Percentiles rank a stretch among this genome's conserved stretches.
Evolutionary conservation across 1,140 invertebrate species (phyloP).

Genomic region (Cydia amplana): DNA sequence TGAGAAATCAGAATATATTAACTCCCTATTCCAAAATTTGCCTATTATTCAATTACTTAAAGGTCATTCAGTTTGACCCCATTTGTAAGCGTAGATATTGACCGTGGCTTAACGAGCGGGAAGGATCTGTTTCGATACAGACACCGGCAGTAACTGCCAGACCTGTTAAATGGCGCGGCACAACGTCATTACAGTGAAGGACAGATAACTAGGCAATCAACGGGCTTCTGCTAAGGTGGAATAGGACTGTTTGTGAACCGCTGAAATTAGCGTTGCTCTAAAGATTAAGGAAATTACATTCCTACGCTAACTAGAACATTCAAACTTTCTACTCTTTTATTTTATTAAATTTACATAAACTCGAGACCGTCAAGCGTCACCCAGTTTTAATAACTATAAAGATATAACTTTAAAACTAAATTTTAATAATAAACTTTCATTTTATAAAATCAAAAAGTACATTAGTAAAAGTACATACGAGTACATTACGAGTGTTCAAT

Average conservation of each 20-base stretch:
- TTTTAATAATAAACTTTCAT: too few species aligned
- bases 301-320: not conserved
- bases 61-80: conserved; percentile 34
- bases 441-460: too few species aligned
- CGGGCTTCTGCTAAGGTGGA: not conserved
- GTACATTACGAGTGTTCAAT: too few species aligned
- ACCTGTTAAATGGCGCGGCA: conserved; percentile 52
- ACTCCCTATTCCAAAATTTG: conserved; percentile 13
- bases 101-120: conserved; percentile 43
- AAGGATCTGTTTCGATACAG: conserved; percentile 44
- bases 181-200: conserved; percentile 42
- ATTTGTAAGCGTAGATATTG: conserved; percentile 48
- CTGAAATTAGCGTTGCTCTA: not conserved
- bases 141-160: conserved; percentile 53
- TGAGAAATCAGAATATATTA: not conserved
- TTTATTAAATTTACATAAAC: too few species aligned
- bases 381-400: too few species aligned
- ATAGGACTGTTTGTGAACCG: not conserved
- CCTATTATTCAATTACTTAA: conserved; percentile 9
- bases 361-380: too few species aligned
- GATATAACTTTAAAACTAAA: too few species aligned
- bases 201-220: conserved; percentile 33
- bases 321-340: too few species aligned
- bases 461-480: too few species aligned
- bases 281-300: not conserved